These are phyloP conservation scores for Mycalesis mineus DNA, from an alignment of 2,888 invertebrate genomes.

Conservation along the genomic window DNA sequence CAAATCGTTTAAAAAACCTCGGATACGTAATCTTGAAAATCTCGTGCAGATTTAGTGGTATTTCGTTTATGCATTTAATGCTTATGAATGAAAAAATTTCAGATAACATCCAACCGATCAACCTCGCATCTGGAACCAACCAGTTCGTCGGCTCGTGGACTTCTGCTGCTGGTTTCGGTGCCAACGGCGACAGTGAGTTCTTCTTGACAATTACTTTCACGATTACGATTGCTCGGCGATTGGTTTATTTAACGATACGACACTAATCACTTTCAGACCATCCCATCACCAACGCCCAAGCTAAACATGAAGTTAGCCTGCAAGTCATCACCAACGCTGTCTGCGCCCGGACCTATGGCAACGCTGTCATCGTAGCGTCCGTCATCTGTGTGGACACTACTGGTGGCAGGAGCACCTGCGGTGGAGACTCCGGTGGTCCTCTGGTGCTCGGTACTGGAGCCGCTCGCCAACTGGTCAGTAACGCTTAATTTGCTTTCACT, in stretches of 20 bases:
- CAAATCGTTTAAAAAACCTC: no score
- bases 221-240: no score
- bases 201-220: no score
- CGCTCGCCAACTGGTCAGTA: neutral
- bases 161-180: slow-evolving; percentile 31
- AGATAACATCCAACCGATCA: slow-evolving; percentile 39
- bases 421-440: slow-evolving; percentile 37
- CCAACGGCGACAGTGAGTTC: slow-evolving; percentile 31
- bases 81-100: slow-evolving; percentile 12
- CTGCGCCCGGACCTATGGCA: slow-evolving; percentile 27
- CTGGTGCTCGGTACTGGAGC: neutral
- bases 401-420: slow-evolving; percentile 35
- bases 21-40: no score
- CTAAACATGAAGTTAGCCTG: slow-evolving; percentile 51
- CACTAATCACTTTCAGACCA: neutral
- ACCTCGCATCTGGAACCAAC: slow-evolving; percentile 34
- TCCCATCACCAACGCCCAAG: slow-evolving; percentile 4
- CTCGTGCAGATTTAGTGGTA: no score
- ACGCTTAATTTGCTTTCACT: neutral
- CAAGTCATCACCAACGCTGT: slow-evolving; percentile 34
- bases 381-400: slow-evolving; percentile 35
- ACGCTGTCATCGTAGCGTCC: slow-evolving; percentile 9
- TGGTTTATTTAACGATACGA: neutral
- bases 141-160: slow-evolving; percentile 24
- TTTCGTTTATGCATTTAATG: no score